phyloP scores from a whole-genome alignment of 2,888 invertebrate species.

The Netelia melanura region DNA sequence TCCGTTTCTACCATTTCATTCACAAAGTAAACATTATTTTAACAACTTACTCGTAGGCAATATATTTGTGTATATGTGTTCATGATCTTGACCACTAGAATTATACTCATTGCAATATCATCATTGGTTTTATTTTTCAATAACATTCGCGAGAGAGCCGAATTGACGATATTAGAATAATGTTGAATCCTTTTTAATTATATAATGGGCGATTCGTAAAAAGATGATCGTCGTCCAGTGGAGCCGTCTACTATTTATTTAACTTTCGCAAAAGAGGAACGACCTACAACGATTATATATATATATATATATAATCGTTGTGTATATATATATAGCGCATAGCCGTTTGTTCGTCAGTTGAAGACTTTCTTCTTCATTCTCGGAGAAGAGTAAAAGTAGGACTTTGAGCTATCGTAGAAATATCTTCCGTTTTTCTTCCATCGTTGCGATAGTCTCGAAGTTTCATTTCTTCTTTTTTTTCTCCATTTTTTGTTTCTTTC shows the following conservation, averaged over 20 bases:
- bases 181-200: constrained; percentile 22
- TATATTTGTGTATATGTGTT: neutral
- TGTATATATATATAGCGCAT: neutral
- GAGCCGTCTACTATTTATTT: constrained; percentile 54
- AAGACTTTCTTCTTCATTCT: constrained; percentile 67
- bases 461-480: constrained; percentile 40
- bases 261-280: constrained; percentile 65
- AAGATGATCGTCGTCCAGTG: neutral
- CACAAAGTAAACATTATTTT: neutral
- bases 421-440: constrained; percentile 23
- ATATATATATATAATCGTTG: neutral
- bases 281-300: constrained; percentile 44
- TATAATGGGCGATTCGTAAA: constrained; percentile 40
- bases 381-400: constrained; percentile 67
- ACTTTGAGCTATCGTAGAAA: constrained; percentile 45
- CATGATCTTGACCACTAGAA: neutral
- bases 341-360: constrained; percentile 48
- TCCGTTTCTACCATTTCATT: too few species aligned
- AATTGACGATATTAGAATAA: neutral
- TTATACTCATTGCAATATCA: neutral
- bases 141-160: neutral
- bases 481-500: neutral
- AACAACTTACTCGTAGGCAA: neutral
- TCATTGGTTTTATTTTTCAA: neutral
- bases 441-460: constrained; percentile 7